Conservation (phyloP, 2,797 vertebrate genomes). For the Echeneis naucrates region DNA sequence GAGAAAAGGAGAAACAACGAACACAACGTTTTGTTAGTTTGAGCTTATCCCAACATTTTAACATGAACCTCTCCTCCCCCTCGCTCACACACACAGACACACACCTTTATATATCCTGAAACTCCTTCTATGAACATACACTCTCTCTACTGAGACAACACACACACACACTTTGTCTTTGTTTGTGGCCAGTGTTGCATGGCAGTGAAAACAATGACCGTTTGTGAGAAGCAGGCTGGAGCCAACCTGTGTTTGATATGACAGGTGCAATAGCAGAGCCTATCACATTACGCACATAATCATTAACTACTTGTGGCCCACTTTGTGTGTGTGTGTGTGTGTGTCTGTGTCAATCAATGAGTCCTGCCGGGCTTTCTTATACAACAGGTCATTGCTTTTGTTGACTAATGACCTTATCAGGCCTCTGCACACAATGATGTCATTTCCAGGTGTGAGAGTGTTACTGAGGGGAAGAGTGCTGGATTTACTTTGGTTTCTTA, state of each 20-base stretch:
- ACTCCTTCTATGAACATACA: slow-evolving; percentile 18
- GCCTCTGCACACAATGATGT: slow-evolving; percentile 63
- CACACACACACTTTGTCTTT: slow-evolving; percentile 59
- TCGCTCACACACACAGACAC: not conserved
- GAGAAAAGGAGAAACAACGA: too few species aligned
- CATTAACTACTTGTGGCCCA: slow-evolving; percentile 67
- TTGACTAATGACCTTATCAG: slow-evolving; percentile 72
- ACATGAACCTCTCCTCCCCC: not conserved
- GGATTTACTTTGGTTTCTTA: slow-evolving; percentile 20
- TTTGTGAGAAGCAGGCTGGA: slow-evolving; percentile 64
- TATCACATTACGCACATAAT: slow-evolving; percentile 74
- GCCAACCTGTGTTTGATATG: slow-evolving; percentile 63
- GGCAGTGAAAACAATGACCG: slow-evolving; percentile 70
- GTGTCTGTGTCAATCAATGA: slow-evolving; percentile 45
- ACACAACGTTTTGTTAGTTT: too few species aligned
- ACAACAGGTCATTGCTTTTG: slow-evolving; percentile 73
- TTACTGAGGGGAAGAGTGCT: not conserved
- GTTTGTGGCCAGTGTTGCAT: slow-evolving; percentile 70
- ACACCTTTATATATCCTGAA: too few species aligned
- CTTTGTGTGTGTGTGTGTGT: slow-evolving; percentile 28
- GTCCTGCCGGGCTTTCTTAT: slow-evolving; percentile 53
- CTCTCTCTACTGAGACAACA: slow-evolving; percentile 1
- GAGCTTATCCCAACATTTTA: not conserved
- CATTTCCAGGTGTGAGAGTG: slow-evolving; percentile 59
- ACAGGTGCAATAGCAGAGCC: slow-evolving; percentile 72